Evolutionary conservation across 2,888 invertebrate genomes (phyloP).

Genomic region (Cheilosia grossa): DNA sequence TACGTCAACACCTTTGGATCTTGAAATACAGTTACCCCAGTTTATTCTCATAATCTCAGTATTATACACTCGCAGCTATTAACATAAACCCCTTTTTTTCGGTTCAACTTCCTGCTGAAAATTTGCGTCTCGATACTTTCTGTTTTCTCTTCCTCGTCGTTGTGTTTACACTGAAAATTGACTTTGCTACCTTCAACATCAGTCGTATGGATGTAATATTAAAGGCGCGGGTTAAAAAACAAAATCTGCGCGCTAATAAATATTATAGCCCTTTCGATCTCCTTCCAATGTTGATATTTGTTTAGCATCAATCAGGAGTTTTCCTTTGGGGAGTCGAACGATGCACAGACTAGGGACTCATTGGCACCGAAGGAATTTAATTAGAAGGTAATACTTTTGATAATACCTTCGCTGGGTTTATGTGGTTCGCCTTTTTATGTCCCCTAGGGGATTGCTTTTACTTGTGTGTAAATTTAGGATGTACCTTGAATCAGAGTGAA

Average conservation of each 20-base stretch:
- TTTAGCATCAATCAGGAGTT: conserved; percentile 48
- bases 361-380: no score
- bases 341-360: no score
- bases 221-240: neutral
- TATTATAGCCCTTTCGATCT: conserved; percentile 44
- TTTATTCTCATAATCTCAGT: conserved; percentile 64
- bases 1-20: conserved; percentile 18
- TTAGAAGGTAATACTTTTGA: no score
- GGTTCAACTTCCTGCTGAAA: conserved; percentile 11
- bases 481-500: no score
- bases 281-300: conserved; percentile 49
- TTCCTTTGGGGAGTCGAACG: neutral
- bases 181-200: no score
- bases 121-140: conserved; percentile 8
- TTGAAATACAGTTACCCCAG: conserved; percentile 55
- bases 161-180: no score
- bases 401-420: no score
- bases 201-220: neutral
- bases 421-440: no score
- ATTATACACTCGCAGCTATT: conserved; percentile 58
- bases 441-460: no score
- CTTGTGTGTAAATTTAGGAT: no score
- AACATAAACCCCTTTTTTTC: conserved; percentile 58
- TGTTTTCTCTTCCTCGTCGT: conserved; percentile 1
- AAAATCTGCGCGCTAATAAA: neutral